These are phyloP conservation scores for Myotis vivesi DNA, from an alignment of 2,797 vertebrate species.

Conservation along the genomic window DNA sequence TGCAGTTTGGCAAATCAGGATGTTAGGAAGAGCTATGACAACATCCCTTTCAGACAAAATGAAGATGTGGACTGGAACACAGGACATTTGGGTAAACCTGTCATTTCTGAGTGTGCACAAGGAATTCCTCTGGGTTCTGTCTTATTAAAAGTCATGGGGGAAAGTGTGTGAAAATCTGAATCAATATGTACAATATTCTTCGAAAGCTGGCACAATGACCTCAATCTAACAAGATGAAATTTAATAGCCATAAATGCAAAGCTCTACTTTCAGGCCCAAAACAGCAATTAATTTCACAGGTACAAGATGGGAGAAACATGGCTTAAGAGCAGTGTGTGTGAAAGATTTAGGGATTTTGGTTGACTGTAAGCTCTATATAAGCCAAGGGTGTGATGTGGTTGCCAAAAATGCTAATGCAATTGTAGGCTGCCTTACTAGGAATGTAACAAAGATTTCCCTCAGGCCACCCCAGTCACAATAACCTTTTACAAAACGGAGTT, in stretches of 20 bases:
- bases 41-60: background rate
- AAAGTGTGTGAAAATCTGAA: constrained; percentile 2
- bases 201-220: background rate
- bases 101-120: background rate
- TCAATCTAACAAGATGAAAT: constrained; percentile 32
- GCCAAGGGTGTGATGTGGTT: background rate
- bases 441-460: background rate
- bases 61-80: background rate
- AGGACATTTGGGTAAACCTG: background rate
- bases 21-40: background rate
- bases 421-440: background rate
- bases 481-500: background rate
- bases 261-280: background rate
- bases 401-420: constrained; percentile 40
- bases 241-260: constrained; percentile 32
- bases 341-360: constrained; percentile 43
- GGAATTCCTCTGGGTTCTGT: background rate
- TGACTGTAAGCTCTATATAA: background rate
- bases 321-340: constrained; percentile 34
- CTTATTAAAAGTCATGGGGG: background rate
- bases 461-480: background rate
- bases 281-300: constrained; percentile 47
- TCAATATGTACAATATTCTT: background rate
- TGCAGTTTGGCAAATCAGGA: background rate
- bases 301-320: background rate